These are phyloP conservation scores for Melanocharis versteri DNA, from an alignment of 2,113 vertebrate genomes.

Conservation along the genomic window DNA sequence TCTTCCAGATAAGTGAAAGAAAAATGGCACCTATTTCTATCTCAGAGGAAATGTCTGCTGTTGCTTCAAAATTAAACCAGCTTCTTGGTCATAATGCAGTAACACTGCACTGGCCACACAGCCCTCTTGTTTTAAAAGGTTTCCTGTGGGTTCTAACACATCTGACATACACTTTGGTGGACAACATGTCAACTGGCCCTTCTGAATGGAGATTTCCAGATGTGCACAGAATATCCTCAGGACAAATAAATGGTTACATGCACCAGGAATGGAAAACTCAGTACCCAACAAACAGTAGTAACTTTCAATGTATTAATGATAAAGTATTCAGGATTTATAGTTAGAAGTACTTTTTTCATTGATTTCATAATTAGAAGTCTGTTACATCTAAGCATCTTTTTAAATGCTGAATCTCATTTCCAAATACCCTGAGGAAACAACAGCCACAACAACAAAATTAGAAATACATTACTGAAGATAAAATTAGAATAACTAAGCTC, in stretches of 20 bases:
- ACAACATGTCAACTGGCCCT: not conserved
- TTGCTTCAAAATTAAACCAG: not conserved
- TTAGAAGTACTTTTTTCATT: not conserved
- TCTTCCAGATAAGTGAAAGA: not conserved
- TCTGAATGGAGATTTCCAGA: not conserved
- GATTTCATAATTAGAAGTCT: conserved; percentile 20
- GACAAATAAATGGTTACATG: not conserved
- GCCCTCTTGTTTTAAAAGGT: not conserved
- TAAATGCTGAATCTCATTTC: conserved; percentile 1
- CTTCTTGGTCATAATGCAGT: not conserved
- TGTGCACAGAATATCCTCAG: not conserved
- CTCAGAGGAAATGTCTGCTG: not conserved
- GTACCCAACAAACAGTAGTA: not conserved
- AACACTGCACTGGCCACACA: not conserved
- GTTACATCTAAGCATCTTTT: not conserved
- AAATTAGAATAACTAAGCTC: conserved; percentile 46
- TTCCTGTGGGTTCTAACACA: not conserved
- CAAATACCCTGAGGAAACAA: not conserved
- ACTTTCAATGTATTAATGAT: not conserved
- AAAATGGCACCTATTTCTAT: not conserved
- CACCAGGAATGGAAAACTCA: not conserved
- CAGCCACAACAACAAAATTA: conserved; percentile 42
- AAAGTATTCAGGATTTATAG: not conserved
- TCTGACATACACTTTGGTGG: not conserved
- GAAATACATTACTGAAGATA: conserved; percentile 33